Percentiles rank a stretch among this genome's conserved stretches.
Evolutionary conservation across 1,140 invertebrate species (phyloP).

Genomic region (Drosophila kikkawai): DNA sequence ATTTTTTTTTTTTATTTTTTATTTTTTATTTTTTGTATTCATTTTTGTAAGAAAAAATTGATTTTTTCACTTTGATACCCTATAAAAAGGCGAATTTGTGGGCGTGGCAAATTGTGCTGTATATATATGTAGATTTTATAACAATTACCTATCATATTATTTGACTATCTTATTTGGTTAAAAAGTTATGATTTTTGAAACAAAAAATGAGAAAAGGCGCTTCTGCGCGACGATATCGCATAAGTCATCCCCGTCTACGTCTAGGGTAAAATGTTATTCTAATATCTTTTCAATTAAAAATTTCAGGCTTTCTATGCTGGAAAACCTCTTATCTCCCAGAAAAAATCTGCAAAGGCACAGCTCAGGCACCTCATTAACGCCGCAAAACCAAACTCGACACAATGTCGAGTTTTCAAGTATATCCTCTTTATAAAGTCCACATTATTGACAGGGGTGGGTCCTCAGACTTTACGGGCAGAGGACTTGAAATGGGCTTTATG

Average conservation of each 20-base stretch:
- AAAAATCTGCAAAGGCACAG: slow-evolving; percentile 3
- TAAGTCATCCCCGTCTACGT: not conserved
- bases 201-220: no score
- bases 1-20: no score
- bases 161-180: no score
- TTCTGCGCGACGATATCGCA: no score
- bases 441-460: slow-evolving; percentile 7
- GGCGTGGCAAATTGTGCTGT: no score
- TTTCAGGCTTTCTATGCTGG: not conserved
- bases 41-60: no score
- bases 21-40: no score
- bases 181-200: no score
- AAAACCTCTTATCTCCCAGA: slow-evolving; percentile 9
- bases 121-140: no score
- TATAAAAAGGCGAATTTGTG: no score
- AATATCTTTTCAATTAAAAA: slow-evolving; percentile 11
- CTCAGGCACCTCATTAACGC: slow-evolving; percentile 69
- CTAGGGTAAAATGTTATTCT: not conserved
- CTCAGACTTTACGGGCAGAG: not conserved
- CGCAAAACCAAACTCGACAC: slow-evolving; percentile 64
- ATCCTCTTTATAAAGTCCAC: slow-evolving; percentile 38
- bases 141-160: no score
- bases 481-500: slow-evolving; percentile 27
- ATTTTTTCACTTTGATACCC: no score
- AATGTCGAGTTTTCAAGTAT: slow-evolving; percentile 70